Percentiles rank a stretch among this genome's conserved stretches.
These are phyloP conservation scores for Octonoba sinensis DNA, from an alignment of 2,888 invertebrate species.

Conservation along the genomic window DNA sequence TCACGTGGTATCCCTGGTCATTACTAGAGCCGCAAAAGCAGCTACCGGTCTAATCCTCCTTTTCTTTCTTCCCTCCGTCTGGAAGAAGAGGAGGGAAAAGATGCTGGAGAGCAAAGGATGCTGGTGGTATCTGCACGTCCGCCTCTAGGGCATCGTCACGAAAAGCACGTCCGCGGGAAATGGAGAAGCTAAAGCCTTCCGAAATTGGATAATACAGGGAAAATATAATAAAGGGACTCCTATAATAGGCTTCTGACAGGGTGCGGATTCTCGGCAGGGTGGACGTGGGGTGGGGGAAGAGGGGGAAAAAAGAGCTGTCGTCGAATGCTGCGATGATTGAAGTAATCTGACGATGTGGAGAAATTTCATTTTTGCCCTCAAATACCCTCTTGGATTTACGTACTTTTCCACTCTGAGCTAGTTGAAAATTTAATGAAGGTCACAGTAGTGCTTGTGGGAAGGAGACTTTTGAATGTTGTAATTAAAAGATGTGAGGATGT, in stretches of 20 bases:
- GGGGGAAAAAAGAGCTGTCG: too few species aligned
- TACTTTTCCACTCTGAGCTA: too few species aligned
- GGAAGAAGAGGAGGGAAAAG: conserved; percentile 28
- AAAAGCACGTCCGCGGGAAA: conserved; percentile 60
- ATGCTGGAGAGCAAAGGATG: conserved; percentile 29
- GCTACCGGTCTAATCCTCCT: conserved; percentile 51
- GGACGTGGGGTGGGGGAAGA: too few species aligned
- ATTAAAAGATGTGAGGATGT: too few species aligned
- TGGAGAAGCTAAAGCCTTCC: conserved; percentile 62
- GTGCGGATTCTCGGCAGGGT: conserved; percentile 29
- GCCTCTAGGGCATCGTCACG: conserved; percentile 49
- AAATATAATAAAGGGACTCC: conserved; percentile 63
- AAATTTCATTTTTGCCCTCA: conserved; percentile 29
- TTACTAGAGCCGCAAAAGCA: conserved; percentile 48
- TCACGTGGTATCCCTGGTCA: conserved; percentile 58
- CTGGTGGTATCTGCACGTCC: conserved; percentile 33
- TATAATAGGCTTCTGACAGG: conserved; percentile 64
- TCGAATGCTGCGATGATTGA: background rate
- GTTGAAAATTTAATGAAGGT: too few species aligned
- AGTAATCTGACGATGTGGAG: conserved; percentile 6
- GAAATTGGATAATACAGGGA: conserved; percentile 64
- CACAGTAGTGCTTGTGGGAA: too few species aligned
- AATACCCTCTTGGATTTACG: too few species aligned
- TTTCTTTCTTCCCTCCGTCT: conserved; percentile 25
- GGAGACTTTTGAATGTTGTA: too few species aligned